Evolutionary conservation across 2,888 invertebrate species (phyloP), one percentile per base, ranked within the genome.

Genomic region (Brachypterus glaber): DNA sequence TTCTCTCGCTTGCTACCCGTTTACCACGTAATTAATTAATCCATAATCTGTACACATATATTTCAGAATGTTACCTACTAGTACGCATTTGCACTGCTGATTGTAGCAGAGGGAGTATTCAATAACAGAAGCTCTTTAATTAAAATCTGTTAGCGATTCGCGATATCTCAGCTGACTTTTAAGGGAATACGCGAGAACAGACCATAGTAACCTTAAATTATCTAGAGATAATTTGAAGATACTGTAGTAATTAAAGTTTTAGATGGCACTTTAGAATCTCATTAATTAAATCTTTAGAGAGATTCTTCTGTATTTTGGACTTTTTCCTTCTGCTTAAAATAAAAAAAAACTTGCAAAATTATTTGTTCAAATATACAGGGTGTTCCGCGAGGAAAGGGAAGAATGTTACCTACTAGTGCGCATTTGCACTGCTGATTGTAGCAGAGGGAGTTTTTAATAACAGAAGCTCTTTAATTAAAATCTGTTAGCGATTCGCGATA

Each of bases 21-120:
- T 58, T 59, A 57, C 58, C 53, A 57, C 48, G 54, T 58, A 64
- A 63, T 64, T 64, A 64, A 64, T 64, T 63, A 63, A 60, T 58
- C 56, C 60, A 52, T 63, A 63, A 64, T 64, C 63, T 61, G 56
- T 54, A 53, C 53, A 51, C 54, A 55, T 55, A 52, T 48, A 52
- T 51, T 52, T 50, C 50, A 46, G 47, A 44, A 43, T 46, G 45
- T 39, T 45, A 37, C 42, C 43, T 41, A 42, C 35, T 30, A 26
- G n/a, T n/a, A n/a, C n/a, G 37, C 43, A 32, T 43, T 38, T 34
- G 39, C 38, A 39, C 33, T 41, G 42, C 47, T 50, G 50, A 52
- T 52, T 44, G 45, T 37, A 39, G 46, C 47, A 45, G 32, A 32
- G 48, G 45, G 47, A 48, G 39, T 43, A 30, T n/a, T n/a, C n/a